Percentiles rank a stretch among this genome's conserved stretches.
Conservation (phyloP, 2,113 vertebrate species). For the Nestor notabilis region DNA sequence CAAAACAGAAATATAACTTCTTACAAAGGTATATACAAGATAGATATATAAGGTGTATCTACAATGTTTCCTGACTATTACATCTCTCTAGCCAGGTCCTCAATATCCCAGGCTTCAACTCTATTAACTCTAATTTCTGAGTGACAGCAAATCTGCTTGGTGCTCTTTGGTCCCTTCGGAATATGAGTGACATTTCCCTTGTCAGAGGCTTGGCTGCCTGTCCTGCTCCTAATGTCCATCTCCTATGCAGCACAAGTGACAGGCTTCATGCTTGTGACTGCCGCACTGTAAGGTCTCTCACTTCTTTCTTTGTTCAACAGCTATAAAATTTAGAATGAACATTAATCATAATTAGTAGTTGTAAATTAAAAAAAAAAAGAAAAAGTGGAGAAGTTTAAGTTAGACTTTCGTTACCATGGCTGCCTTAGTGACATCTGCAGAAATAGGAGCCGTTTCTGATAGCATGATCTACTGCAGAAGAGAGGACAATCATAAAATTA, state of each 20-base stretch:
- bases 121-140: neutral
- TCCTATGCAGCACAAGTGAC: neutral
- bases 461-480: neutral
- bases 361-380: neutral
- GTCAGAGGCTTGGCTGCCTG: neutral
- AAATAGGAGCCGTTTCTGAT: neutral
- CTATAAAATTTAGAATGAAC: neutral
- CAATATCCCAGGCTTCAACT: neutral
- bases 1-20: neutral
- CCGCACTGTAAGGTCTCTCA: neutral
- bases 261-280: rapidly evolving
- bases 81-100: neutral
- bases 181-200: neutral
- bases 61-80: neutral
- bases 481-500: neutral
- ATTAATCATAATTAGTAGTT: neutral
- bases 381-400: neutral
- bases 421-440: neutral
- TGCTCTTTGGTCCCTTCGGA: neutral
- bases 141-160: neutral
- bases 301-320: neutral
- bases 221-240: neutral
- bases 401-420: neutral
- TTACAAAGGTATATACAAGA: neutral
- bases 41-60: neutral